Base-by-base conservation (phyloP, 2,888 invertebrate species). In the Thalpophila matura region DNA sequence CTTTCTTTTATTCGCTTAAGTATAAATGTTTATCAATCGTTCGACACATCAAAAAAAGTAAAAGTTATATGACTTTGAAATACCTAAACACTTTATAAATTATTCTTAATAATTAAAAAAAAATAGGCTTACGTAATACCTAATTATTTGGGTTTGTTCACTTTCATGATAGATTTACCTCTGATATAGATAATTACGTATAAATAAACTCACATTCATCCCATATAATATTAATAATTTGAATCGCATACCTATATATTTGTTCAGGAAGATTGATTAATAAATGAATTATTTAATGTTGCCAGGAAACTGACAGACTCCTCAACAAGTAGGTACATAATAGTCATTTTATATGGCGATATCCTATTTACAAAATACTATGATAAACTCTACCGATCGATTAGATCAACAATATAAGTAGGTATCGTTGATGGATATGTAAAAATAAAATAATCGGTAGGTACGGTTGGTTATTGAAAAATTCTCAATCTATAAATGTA, bases 201-300 rank as follows among this genome's bases (percentile, higher is more conserved):
- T n/a, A 16, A 24, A 24, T 24, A 29, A 31, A 31, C 24, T 10
- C 1, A 9, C 18, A 16, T 3, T 12, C 14, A 35, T 12, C n/a
- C n/a, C 9, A 5, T n/a, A 16, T 35, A 14, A 3, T 22, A 22
- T 9, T 7, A 20, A 6, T 43, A 1, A 14, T 29, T 24, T 18
- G 18, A 1, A 31, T 14, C 29, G 12, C 9, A 10, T 31, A 4
- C 4, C 12, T 24, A 1, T 9, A 9, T 3, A 26, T 9, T 1
- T 16, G 10, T 24, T 35, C 58, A 64, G 58, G 24, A 66, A 66
- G 24, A 35, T 38, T 47, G 20, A 58, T 20, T n/a, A 38, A n/a
- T 29, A 24, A 10, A 58, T 65, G 4, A 65, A 65, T 53, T 31
- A 53, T 59, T 26, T 47, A 59, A 42, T 66, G 9, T 35, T 31